Percentiles rank a stretch among this genome's conserved stretches.
Conservation (phyloP, 2,797 vertebrate species). For the Monodelphis domestica region DNA sequence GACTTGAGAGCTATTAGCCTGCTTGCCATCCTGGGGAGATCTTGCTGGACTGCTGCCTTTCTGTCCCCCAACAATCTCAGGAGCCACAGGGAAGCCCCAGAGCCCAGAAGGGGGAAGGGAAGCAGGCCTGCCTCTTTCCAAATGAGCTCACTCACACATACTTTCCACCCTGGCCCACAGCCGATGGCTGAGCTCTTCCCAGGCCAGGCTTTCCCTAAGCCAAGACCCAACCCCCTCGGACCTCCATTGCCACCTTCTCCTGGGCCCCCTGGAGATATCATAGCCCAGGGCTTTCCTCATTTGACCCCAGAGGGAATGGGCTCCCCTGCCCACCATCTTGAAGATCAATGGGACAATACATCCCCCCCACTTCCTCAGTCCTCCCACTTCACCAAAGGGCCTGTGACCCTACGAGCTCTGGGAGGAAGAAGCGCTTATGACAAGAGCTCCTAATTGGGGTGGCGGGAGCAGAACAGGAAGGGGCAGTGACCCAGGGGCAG, state of each 20-base stretch:
- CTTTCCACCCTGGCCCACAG: conserved; percentile 76
- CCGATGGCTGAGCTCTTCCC: conserved; percentile 64
- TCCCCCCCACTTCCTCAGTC: neutral
- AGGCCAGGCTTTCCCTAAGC: conserved; percentile 60
- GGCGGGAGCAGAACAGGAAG: neutral
- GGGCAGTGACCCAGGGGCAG: conserved; percentile 4
- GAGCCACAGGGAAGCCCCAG: conserved; percentile 31
- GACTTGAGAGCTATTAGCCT: neutral
- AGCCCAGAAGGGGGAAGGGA: conserved; percentile 63
- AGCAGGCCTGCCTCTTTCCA: conserved; percentile 69
- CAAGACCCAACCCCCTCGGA: conserved; percentile 58
- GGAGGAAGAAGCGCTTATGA: neutral
- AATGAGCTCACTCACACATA: conserved; percentile 79
- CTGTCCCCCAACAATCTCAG: conserved; percentile 3
- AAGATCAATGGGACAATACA: neutral
- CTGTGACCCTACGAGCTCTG: neutral
- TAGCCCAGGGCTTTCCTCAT: neutral
- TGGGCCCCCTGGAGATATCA: neutral
- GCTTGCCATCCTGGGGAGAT: neutral
- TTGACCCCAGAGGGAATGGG: neutral
- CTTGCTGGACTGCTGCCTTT: neutral
- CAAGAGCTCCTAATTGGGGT: conserved; percentile 35
- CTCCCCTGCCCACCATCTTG: neutral
- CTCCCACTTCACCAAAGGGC: neutral
- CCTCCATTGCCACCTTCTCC: conserved; percentile 39